Percentiles rank a stretch among this genome's conserved stretches.
phyloP scores from a whole-genome alignment of 2,888 invertebrate species.

The Ecliptopera silaceata region DNA sequence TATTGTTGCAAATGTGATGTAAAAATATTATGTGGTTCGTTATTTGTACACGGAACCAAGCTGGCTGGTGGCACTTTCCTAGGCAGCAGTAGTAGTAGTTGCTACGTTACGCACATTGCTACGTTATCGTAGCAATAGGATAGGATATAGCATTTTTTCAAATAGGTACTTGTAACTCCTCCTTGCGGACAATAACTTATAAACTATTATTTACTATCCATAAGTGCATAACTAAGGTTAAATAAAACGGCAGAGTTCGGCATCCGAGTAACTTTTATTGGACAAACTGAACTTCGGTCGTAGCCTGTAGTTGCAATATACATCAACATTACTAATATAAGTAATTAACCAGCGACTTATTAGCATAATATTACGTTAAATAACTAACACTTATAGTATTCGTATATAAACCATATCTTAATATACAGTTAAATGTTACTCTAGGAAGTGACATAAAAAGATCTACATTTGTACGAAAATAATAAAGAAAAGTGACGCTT shows the following conservation, averaged over 20 bases:
- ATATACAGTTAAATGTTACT: conserved; percentile 36
- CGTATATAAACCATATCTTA: conserved; percentile 26
- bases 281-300: conserved; percentile 67
- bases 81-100: background rate
- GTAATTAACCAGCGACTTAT: conserved; percentile 53
- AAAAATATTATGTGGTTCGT: too few relatives aligned
- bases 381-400: conserved; percentile 34
- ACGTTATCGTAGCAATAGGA: background rate
- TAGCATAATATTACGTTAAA: conserved; percentile 34
- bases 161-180: too few relatives aligned
- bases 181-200: too few relatives aligned
- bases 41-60: too few relatives aligned
- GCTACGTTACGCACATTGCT: too few relatives aligned
- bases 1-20: too few relatives aligned
- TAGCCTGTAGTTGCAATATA: conserved; percentile 65
- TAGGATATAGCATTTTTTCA: background rate
- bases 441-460: conserved; percentile 72
- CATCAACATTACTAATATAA: conserved; percentile 69
- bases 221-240: background rate
- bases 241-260: conserved; percentile 60
- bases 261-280: conserved; percentile 79
- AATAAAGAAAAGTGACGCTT: conserved; percentile 1
- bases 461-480: conserved; percentile 65
- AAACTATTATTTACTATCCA: too few relatives aligned
- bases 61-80: background rate